These are phyloP conservation scores for Thryonomys swinderianus DNA, from an alignment of 2,113 vertebrate species.

Conservation along the genomic window DNA sequence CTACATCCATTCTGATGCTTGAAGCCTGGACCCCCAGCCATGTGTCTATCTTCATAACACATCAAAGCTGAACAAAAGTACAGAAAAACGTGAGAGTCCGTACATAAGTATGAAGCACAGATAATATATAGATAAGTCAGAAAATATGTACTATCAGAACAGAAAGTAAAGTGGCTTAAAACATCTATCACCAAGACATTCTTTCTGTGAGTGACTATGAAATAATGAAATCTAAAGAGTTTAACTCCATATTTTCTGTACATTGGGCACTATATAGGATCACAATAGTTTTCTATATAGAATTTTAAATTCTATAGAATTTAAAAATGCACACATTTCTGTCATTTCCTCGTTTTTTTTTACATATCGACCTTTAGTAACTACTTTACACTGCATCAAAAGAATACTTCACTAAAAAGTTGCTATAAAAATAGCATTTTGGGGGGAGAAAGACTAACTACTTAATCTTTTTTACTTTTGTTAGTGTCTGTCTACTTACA, in stretches of 20 bases:
- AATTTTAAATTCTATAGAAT: too few species aligned
- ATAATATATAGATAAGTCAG: fast-evolving
- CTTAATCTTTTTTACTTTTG: background rate
- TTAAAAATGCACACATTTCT: background rate
- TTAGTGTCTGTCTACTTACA: background rate
- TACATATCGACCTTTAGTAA: background rate
- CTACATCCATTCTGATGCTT: background rate
- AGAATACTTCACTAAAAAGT: background rate
- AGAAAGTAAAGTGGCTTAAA: background rate
- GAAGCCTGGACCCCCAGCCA: background rate
- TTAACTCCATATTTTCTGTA: fast-evolving
- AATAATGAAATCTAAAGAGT: background rate
- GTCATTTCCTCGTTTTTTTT: background rate
- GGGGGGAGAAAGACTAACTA: background rate
- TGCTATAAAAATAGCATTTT: background rate
- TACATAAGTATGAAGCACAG: background rate
- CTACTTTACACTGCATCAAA: background rate
- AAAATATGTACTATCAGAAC: background rate
- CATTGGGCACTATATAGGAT: too few species aligned
- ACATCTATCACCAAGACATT: background rate
- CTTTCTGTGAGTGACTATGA: background rate
- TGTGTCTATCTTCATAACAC: background rate
- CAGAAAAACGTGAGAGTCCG: background rate
- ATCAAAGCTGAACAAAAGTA: background rate
- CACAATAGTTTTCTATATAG: too few species aligned